phyloP scores from a whole-genome alignment of 1,140 invertebrate genomes.

The Vollenhovia emeryi region DNA sequence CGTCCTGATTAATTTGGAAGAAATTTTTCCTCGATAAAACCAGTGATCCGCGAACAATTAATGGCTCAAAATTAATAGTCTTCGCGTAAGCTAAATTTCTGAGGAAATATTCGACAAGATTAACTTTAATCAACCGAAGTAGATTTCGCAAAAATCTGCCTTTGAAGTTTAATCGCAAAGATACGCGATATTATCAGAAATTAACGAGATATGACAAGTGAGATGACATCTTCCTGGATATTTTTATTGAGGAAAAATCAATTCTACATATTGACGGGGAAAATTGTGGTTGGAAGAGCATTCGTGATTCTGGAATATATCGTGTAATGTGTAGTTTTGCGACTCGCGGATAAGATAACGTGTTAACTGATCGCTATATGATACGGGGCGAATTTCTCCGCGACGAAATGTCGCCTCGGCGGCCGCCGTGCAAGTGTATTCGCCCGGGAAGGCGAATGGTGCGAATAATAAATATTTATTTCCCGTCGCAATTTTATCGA shows the following conservation, averaged over 20 bases:
- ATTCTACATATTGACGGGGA: not conserved
- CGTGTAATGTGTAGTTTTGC: not conserved
- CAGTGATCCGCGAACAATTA: not conserved
- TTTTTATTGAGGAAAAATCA: not conserved
- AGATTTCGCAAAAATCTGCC: not conserved
- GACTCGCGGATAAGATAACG: not conserved
- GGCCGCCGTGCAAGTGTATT: conserved; percentile 24
- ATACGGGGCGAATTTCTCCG: not conserved
- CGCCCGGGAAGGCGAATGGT: conserved; percentile 30
- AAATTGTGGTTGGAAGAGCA: not conserved
- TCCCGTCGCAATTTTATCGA: conserved; percentile 62
- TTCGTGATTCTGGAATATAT: not conserved
- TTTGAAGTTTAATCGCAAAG: not conserved
- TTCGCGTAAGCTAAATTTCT: not conserved
- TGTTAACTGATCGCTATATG: not conserved
- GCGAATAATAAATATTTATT: conserved; percentile 56
- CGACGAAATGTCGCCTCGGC: not conserved
- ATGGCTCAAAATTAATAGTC: not conserved
- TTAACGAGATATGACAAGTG: not conserved
- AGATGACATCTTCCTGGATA: not conserved
- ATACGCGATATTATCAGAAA: not conserved
- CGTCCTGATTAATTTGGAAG: not conserved
- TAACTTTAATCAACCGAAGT: not conserved
- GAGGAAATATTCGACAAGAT: not conserved
- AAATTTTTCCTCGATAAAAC: not conserved